A percentile compares a stretch with the other conserved stretches of the same genome.
Conservation (phyloP, 2,888 invertebrate species). For the Stomorhina lunata region DNA sequence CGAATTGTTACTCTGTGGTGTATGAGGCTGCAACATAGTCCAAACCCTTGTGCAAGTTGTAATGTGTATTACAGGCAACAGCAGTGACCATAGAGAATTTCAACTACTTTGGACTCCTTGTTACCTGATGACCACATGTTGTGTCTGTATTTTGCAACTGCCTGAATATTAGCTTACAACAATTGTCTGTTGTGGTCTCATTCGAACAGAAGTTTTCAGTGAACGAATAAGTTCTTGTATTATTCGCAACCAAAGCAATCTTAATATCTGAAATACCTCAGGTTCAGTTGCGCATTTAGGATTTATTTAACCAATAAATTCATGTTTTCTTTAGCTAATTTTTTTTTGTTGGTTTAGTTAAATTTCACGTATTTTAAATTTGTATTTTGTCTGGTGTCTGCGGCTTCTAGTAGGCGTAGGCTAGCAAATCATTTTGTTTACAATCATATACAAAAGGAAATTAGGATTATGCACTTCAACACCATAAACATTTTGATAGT, state of each 20-base stretch:
- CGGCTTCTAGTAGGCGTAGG: slow-evolving; percentile 64
- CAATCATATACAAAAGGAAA: slow-evolving; percentile 51
- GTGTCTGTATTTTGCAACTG: slow-evolving; percentile 49
- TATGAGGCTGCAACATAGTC: neutral
- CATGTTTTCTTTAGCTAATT: neutral
- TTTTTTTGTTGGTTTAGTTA: slow-evolving; percentile 15
- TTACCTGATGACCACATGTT: slow-evolving; percentile 60
- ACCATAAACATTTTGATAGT: slow-evolving; percentile 16
- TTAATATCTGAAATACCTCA: slow-evolving; percentile 24
- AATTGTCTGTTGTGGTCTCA: slow-evolving; percentile 54
- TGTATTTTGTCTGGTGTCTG: slow-evolving; percentile 29
- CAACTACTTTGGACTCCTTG: slow-evolving; percentile 27
- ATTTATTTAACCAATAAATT: slow-evolving; percentile 63
- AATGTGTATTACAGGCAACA: slow-evolving; percentile 27
- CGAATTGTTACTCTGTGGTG: slow-evolving; percentile 2
- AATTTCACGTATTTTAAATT: slow-evolving; percentile 48
- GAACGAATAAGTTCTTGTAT: slow-evolving; percentile 8
- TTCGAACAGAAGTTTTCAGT: slow-evolving; percentile 55
- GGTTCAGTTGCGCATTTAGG: slow-evolving; percentile 51
- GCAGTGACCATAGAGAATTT: slow-evolving; percentile 17
- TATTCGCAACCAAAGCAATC: neutral
- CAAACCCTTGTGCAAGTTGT: slow-evolving; percentile 15
- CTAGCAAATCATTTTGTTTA: slow-evolving; percentile 60
- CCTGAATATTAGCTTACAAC: slow-evolving; percentile 48
- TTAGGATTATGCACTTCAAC: slow-evolving; percentile 50